These are phyloP conservation scores for Sinotaia quadrata DNA, from an alignment of 2,888 invertebrate genomes.

Conservation along the genomic window DNA sequence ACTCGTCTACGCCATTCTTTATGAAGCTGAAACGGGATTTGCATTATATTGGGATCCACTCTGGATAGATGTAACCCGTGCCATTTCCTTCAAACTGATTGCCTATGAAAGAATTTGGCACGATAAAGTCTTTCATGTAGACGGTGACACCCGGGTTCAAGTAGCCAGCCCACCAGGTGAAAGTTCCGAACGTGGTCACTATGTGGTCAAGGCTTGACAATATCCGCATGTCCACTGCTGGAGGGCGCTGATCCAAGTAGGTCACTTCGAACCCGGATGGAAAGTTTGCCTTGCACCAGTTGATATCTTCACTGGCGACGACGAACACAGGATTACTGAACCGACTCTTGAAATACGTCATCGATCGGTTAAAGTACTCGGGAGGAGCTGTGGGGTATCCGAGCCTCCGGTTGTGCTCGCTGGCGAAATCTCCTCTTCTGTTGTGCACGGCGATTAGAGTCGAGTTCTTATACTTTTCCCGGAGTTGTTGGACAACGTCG, in stretches of 20 bases:
- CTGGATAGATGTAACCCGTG: slow-evolving; percentile 18
- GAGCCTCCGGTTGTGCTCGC: background rate
- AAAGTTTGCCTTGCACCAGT: slow-evolving; percentile 42
- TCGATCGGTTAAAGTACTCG: slow-evolving; percentile 40
- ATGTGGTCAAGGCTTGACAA: slow-evolving; percentile 49
- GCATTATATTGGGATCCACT: slow-evolving; percentile 23
- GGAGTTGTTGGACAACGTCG: background rate
- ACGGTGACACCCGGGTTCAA: slow-evolving; percentile 40
- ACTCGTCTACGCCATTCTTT: too few relatives aligned
- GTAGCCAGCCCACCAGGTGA: slow-evolving; percentile 53
- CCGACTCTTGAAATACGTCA: slow-evolving; percentile 35
- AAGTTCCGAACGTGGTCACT: slow-evolving; percentile 51
- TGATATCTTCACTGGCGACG: slow-evolving; percentile 42
- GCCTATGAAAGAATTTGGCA: background rate
- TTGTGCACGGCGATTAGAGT: slow-evolving; percentile 24
- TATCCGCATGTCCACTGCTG: slow-evolving; percentile 43
- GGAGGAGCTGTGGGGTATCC: slow-evolving; percentile 41
- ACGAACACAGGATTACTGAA: slow-evolving; percentile 41
- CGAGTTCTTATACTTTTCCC: slow-evolving; percentile 1
- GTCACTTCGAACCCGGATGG: slow-evolving; percentile 2
- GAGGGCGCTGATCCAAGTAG: slow-evolving; percentile 16
- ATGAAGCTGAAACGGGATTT: too few relatives aligned
- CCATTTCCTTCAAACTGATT: background rate
- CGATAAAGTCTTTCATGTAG: slow-evolving; percentile 40
- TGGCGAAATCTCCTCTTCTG: slow-evolving; percentile 16